phyloP scores from a whole-genome alignment of 2,797 vertebrate genomes.

The Zenarchopterus dispar region DNA sequence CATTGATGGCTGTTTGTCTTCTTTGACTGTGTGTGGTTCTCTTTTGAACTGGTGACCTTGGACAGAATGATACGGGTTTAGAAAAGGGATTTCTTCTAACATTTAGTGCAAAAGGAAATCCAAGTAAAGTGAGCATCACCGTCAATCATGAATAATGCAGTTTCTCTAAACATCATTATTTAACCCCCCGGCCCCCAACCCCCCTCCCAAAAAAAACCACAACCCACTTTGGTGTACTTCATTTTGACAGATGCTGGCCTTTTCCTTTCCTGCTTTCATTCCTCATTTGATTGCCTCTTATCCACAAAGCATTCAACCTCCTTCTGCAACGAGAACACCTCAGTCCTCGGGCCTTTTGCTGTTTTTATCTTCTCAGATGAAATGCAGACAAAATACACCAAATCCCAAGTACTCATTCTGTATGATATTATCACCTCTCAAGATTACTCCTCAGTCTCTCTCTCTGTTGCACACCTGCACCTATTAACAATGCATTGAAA shows the following conservation, averaged over 20 bases:
- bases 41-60: not conserved
- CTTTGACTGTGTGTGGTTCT: not conserved
- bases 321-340: conserved; percentile 35
- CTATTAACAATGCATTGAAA: conserved; percentile 8
- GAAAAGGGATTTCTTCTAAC: not conserved
- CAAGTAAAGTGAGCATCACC: conserved; percentile 6
- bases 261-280: conserved; percentile 2
- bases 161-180: no score
- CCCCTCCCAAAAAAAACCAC: no score
- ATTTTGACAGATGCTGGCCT: conserved; percentile 34
- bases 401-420: conserved; percentile 8
- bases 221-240: conserved; percentile 7
- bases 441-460: conserved; percentile 4
- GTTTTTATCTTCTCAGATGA: conserved; percentile 29
- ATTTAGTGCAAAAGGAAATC: conserved; percentile 11
- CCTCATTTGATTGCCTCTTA: conserved; percentile 25
- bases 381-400: conserved; percentile 22
- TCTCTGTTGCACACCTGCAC: not conserved
- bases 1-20: not conserved
- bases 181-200: no score
- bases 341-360: conserved; percentile 32
- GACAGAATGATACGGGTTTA: not conserved
- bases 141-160: conserved; percentile 37
- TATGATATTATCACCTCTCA: conserved; percentile 23
- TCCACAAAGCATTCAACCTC: conserved; percentile 22